phyloP scores from a whole-genome alignment of 2,113 vertebrate genomes.

The Cheilinus undulatus region DNA sequence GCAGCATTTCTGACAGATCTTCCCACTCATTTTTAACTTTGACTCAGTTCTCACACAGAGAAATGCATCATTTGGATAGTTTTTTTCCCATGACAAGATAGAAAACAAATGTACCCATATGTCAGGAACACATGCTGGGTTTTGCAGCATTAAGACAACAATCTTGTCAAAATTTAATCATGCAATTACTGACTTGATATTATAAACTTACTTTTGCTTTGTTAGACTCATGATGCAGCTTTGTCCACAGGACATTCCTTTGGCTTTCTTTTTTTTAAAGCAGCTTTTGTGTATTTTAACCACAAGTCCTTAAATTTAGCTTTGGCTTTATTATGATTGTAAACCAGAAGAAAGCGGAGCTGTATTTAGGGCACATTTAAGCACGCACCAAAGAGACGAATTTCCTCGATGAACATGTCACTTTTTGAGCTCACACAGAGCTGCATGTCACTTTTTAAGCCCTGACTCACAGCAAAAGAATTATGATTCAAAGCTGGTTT shows the following conservation, averaged over 20 bases:
- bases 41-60: not conserved
- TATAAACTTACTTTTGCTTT: too few relatives aligned
- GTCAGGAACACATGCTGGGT: constrained; percentile 7
- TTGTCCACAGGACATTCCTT: too few relatives aligned
- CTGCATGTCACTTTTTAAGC: constrained; percentile 4
- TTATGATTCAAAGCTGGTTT: constrained; percentile 43
- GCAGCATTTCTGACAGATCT: constrained; percentile 10
- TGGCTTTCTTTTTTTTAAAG: too few relatives aligned
- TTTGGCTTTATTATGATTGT: not conserved
- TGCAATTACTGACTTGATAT: too few relatives aligned
- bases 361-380: not conserved
- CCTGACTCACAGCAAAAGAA: constrained; percentile 1
- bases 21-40: constrained; percentile 2
- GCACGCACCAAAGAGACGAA: not conserved
- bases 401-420: constrained; percentile 1
- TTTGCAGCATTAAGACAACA: not conserved
- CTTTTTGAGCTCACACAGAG: not conserved
- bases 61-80: not conserved
- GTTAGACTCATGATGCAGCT: too few relatives aligned
- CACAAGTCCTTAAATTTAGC: not conserved
- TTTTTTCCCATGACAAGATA: not conserved
- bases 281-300: not conserved
- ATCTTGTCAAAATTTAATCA: too few relatives aligned
- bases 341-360: not conserved
- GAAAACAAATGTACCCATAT: not conserved